phyloP scores from a whole-genome alignment of 1,140 invertebrate genomes.

The Ceratoteleas bidentatus region DNA sequence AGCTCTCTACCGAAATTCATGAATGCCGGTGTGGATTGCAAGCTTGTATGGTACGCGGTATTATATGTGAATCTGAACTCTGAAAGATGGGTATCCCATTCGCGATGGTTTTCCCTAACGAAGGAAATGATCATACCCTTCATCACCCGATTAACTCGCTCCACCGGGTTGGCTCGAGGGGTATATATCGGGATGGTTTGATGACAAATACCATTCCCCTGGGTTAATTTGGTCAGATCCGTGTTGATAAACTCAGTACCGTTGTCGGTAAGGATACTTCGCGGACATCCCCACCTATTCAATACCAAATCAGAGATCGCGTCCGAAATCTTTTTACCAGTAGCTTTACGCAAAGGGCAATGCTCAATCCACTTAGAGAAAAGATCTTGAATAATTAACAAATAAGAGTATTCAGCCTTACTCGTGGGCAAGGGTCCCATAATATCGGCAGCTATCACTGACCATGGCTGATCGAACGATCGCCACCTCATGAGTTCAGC shows the following conservation, averaged over 20 bases:
- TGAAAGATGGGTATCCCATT: neutral
- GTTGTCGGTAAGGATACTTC: neutral
- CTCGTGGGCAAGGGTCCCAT: no score
- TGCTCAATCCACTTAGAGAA: constrained; percentile 1
- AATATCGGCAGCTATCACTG: no score
- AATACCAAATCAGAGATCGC: neutral
- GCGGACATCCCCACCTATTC: neutral
- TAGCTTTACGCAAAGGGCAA: neutral
- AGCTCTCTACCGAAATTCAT: neutral
- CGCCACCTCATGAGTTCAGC: neutral
- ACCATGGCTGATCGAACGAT: no score
- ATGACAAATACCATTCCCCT: neutral
- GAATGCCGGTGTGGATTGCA: neutral
- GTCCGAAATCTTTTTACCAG: neutral
- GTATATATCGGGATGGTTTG: neutral
- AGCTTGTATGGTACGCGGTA: neutral
- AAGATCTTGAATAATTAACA: neutral
- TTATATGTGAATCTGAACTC: neutral
- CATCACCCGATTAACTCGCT: neutral
- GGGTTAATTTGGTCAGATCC: neutral
- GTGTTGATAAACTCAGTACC: neutral
- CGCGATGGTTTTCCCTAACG: neutral
- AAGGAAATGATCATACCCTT: neutral
- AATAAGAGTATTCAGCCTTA: neutral
- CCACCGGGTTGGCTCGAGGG: neutral